Base-by-base conservation (phyloP, 1,140 invertebrate species). In the Drosophila watanabei region DNA sequence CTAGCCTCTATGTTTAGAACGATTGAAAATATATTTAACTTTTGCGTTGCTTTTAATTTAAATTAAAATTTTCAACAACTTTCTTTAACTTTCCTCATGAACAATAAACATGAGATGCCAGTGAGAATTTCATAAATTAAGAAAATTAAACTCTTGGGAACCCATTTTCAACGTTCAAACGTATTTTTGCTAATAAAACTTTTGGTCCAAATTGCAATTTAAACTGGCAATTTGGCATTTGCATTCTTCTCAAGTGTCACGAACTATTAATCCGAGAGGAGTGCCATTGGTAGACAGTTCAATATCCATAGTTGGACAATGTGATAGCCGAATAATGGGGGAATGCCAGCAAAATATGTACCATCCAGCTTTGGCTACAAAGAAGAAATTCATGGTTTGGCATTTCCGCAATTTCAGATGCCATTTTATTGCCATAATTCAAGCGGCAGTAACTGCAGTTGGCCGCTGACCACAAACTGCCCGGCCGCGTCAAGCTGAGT, bases 401-500 rank as follows among this genome's bases (percentile, higher is more conserved):
- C 75, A 78, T 78, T 78, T 78, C 56, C 64, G 75, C 75, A 73
- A 70, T 70, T 68, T 69, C 61, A 45, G 68, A 78, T 78, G 57
- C 75, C 63, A 61, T 78, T 78, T 70, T 78, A 78, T 78, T 54
- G 75, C 75, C 64, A 78, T 78, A 78, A 78, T 41, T 78, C 73
- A 69, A 20, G 64, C 43, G 39, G 41, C 41, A 33, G 43, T 59
- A 77, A 59, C 48, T 60, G 72, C 56, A 78, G 39, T 64, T 76
- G 61, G 20, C 43, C 43, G 37, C 33, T 68, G 52, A 61, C 75
- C 75, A 61, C 73, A 77, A 78, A 68, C 66, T 56, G 56, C 41
- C 63, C 52, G 73, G 62, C 24, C 65, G 63, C 56, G 75, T 78
- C 62, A 56, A 35, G 56, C 48, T 78, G 63, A 78, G 75, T 78